Evolutionary conservation across 2,113 vertebrate species (phyloP), one percentile per base, ranked within the genome.

Genomic region (Phalacrocorax brasilianus): DNA sequence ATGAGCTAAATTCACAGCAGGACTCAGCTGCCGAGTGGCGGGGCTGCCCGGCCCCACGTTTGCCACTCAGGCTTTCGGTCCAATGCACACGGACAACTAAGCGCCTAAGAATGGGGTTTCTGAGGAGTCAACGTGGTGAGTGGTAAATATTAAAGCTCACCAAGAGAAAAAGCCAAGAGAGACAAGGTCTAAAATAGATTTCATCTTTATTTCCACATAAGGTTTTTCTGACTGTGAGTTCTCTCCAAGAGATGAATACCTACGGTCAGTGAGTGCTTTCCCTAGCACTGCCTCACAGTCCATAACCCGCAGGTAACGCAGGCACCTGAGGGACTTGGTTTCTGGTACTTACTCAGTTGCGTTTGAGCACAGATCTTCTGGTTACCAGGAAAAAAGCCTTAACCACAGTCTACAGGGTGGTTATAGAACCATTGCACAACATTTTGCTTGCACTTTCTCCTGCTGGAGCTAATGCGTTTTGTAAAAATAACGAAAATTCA

Each of bases 161-260:
- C 89, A 93, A 82, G 79, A 74, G 59, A 86, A 86, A 90, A 88
- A 67, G 66, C 62, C 86, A 71, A 95, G 49, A 85, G 44, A 77
- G 61, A 65, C 73, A 65, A 79, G 26, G 28, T 74, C 90, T 74
- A 89, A 96, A 95, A 95, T 96, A 94, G 71, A 85, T 80, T 94
- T 88, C 76, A n/a, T 89, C 81, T 79, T 94, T 93, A 66, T 94
- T 95, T 94, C 91, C 93, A 91, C 89, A 47, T 70, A 91, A 88
- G 77, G 66, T 79, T 91, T 92, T 85, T 38, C 38, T 8, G 4
- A 40, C 66, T 62, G 49, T 32, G 58, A 79, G 19, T 38, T 91
- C 45, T 33, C 32, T 67, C 68, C 4, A 6, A 72, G 50, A 53
- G 47, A 55, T 61, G 12, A 92, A 85, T 84, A 65, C 35, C 74